Percentiles rank a stretch among this genome's conserved stretches.
These are phyloP conservation scores for Diacarnus erythraeanus DNA, from an alignment of 37 sponge, comb jelly and placozoan genomes.

Conservation along the genomic window DNA sequence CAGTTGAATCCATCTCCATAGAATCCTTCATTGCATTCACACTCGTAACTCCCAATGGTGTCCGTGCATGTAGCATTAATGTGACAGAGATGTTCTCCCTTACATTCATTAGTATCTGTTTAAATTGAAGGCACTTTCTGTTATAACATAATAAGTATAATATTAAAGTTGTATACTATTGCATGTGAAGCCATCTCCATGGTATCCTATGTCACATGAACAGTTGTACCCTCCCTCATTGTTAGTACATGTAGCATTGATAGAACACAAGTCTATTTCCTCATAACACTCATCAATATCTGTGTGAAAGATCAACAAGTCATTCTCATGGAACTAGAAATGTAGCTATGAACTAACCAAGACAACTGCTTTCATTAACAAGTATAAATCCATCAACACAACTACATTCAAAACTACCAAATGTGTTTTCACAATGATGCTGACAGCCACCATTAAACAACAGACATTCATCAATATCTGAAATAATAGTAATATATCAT, in stretches of 20 bases:
- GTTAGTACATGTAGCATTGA: constrained; percentile 43
- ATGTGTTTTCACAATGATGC: constrained; percentile 4
- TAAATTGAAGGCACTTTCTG: too few species aligned
- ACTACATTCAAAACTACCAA: constrained; percentile 11
- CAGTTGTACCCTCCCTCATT: constrained; percentile 44
- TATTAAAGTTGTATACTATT: neutral
- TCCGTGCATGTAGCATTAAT: neutral
- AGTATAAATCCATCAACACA: constrained; percentile 25
- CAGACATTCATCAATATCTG: constrained; percentile 64
- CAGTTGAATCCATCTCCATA: constrained; percentile 4
- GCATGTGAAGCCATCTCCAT: constrained; percentile 16
- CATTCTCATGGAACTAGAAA: too few species aligned
- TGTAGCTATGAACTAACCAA: neutral
- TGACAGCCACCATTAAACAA: constrained; percentile 24
- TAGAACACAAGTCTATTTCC: constrained; percentile 5
- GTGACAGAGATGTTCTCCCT: neutral
- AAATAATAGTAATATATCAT: too few species aligned
- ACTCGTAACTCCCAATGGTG: neutral
- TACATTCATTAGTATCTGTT: neutral
- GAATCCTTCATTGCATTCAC: constrained; percentile 33
- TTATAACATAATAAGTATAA: neutral
- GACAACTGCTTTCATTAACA: neutral
- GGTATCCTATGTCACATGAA: constrained; percentile 42
- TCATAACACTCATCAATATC: constrained; percentile 46
- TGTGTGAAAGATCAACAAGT: too few species aligned